Base-by-base conservation (phyloP, 2,888 invertebrate genomes). In the Eupithecia dodoneata region DNA sequence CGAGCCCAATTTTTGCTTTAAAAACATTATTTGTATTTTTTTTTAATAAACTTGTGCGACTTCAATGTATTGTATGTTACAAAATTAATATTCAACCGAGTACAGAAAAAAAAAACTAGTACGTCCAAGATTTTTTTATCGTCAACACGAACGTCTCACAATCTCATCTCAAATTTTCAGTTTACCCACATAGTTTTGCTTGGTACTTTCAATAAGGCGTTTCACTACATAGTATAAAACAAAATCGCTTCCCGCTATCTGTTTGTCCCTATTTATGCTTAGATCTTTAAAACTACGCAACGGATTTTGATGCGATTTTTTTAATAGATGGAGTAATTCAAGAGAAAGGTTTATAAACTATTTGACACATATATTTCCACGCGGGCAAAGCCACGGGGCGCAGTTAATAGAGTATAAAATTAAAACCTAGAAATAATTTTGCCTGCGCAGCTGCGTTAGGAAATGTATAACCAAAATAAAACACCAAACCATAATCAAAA, bases 1-100 rank as follows among this genome's bases (percentile, higher is more conserved):
- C 95, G 95, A 95, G 95, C 95, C 95, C 95, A 84, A 79, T 67
- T 82, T 85, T 85, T 86, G 73, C n/a, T 30, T 42, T 6, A 30
- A 66, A 66, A 70, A 10, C 30, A 59, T 74, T 49, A 18, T 45
- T 47, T 49, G 10, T 12, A 30, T 7, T 12, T 63, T 30, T 44
- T n/a, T 42, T 71, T n/a, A n/a, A 3, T 5, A n/a, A n/a, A 55
- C 5, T 5, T 55, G 55, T 55, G 2, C n/a, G n/a, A 63, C 18
- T 65, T 65, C 4, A 18, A 4, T 52, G 15, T 12, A 2, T 12
- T 52, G 15, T 12, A 2, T 12, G 12, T 49, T 12, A 63, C 15
- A 12, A 49, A 49, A 12, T 49, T 4, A 52, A 0, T 7, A 18
- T 30, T 63, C 30, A 10, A 30, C 12, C 10, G 10, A 63, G 30